Conservation (phyloP, 2,113 vertebrate species). For the Bos taurus region ARS-UCD2.0 NC_037357.1:122451501-122452000, state of each 20-base stretch:
- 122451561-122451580: not conserved
- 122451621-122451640: not conserved
- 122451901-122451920: not conserved
- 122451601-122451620: not conserved
- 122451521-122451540: not conserved
- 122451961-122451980: not conserved
- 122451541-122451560: not conserved
- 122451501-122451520: conserved; percentile 7
- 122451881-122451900: conserved; percentile 8
- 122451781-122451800: not conserved
- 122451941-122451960: not conserved
- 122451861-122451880: not conserved
- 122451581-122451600: not conserved
- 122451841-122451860: not conserved
- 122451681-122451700: not conserved
- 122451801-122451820: not conserved
- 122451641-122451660: not conserved
- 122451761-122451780: not conserved
- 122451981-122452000: not conserved
- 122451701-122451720: not conserved
- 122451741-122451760: not conserved
- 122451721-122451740: not conserved
- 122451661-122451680: not conserved
- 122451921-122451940: not conserved
- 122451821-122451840: not conserved